Conservation (phyloP, 2,797 vertebrate species). For the Sparidentex hasta region DNA sequence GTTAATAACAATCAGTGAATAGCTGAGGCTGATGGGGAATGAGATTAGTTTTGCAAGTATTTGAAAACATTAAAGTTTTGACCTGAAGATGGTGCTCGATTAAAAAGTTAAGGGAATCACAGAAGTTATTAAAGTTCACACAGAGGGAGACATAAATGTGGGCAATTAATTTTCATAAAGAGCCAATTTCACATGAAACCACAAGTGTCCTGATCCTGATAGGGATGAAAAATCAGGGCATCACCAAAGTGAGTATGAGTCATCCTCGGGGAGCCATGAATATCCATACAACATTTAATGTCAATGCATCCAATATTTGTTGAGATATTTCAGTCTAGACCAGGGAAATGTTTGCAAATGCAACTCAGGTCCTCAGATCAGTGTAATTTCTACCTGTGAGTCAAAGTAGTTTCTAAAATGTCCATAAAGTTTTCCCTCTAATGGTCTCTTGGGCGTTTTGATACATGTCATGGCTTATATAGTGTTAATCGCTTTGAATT, state of each 20-base stretch:
- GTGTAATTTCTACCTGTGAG: background rate
- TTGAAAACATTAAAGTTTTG: too few relatives aligned
- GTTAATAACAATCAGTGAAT: background rate
- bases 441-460: background rate
- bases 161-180: background rate
- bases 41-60: background rate
- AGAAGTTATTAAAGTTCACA: background rate
- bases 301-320: background rate
- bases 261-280: background rate
- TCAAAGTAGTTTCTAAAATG: too few relatives aligned
- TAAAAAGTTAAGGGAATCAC: too few relatives aligned
- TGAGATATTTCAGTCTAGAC: background rate
- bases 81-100: too few relatives aligned
- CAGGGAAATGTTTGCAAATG: background rate
- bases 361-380: background rate
- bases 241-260: background rate
- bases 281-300: background rate
- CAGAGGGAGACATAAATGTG: too few relatives aligned
- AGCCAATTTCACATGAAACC: too few relatives aligned
- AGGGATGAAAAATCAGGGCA: background rate
- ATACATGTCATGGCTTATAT: background rate
- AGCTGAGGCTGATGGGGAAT: background rate
- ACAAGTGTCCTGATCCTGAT: background rate
- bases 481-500: background rate
- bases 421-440: background rate